Percentiles rank a stretch among this genome's conserved stretches.
phyloP scores from a whole-genome alignment of 2,113 vertebrate genomes.

The Centrocercus urophasianus region DNA sequence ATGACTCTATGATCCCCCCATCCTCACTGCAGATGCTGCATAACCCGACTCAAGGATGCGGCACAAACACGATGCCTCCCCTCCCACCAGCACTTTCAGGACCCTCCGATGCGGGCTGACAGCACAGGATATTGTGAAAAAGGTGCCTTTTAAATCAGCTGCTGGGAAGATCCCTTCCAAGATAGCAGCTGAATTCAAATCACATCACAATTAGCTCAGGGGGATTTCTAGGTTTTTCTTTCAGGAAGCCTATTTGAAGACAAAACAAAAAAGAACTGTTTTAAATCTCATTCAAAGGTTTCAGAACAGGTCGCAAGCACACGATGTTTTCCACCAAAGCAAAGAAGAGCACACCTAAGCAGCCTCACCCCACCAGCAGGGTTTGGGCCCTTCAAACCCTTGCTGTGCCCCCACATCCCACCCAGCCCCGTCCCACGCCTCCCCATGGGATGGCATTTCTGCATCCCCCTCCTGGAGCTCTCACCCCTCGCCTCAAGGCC shows the following conservation, averaged over 20 bases:
- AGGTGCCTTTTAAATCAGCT: conserved; percentile 42
- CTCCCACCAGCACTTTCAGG: background rate
- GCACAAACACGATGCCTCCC: background rate
- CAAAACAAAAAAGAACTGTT: background rate
- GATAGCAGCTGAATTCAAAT: conserved; percentile 65
- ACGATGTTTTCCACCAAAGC: background rate
- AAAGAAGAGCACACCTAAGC: background rate
- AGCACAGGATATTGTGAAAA: conserved; percentile 20
- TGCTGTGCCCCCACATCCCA: background rate
- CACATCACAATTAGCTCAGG: conserved; percentile 62
- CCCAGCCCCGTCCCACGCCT: fast-evolving
- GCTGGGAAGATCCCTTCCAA: conserved; percentile 45
- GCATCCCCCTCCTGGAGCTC: background rate
- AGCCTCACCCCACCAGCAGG: background rate
- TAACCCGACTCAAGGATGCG: background rate
- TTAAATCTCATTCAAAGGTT: conserved; percentile 46
- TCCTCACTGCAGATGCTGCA: background rate
- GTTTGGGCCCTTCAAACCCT: background rate
- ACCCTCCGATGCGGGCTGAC: background rate
- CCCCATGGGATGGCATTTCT: background rate
- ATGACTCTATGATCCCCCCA: too few relatives aligned
- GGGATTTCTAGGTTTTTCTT: conserved; percentile 62
- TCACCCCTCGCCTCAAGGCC: conserved; percentile 37
- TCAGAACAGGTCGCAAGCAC: background rate
- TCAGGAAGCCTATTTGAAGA: conserved; percentile 53